Conservation (phyloP, 2,888 invertebrate genomes). For the Drosophila mayaguana region DNA sequence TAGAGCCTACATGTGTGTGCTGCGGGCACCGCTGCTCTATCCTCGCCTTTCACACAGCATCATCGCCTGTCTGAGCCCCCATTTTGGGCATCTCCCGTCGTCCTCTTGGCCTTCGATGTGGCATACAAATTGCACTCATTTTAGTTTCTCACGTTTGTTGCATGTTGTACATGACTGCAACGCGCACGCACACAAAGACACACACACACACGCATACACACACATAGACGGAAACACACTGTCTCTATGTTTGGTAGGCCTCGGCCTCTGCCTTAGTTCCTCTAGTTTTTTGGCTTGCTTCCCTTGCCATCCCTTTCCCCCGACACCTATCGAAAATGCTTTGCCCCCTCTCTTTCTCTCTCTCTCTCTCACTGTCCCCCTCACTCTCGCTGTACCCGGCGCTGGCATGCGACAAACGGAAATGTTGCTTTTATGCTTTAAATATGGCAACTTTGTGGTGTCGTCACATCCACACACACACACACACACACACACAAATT, state of each 20-base stretch:
- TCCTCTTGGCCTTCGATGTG: conserved; percentile 59
- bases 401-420: conserved; percentile 77
- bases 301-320: conserved; percentile 1
- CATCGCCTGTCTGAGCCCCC: conserved; percentile 10
- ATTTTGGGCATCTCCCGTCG: conserved; percentile 3
- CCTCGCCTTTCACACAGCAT: conserved; percentile 16
- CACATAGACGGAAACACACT: conserved; percentile 36
- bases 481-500: conserved; percentile 32
- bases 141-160: conserved; percentile 81
- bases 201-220: conserved; percentile 38
- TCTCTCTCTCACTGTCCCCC: background rate
- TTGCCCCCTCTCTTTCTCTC: background rate
- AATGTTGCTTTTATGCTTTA: conserved; percentile 82
- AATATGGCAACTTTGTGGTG: conserved; percentile 81
- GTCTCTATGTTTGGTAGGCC: conserved; percentile 46
- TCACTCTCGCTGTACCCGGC: conserved; percentile 33
- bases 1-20: conserved; percentile 1
- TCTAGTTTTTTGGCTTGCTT: conserved; percentile 22
- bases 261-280: conserved; percentile 59
- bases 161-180: conserved; percentile 79
- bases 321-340: background rate
- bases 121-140: conserved; percentile 83
- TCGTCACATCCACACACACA: conserved; percentile 51
- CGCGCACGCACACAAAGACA: conserved; percentile 67
- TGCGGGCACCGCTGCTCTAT: conserved; percentile 7